A percentile compares a stretch with the other conserved stretches of the same genome.
phyloP scores from a whole-genome alignment of 1,140 invertebrate genomes.

The Neuroterus valhalla region DNA sequence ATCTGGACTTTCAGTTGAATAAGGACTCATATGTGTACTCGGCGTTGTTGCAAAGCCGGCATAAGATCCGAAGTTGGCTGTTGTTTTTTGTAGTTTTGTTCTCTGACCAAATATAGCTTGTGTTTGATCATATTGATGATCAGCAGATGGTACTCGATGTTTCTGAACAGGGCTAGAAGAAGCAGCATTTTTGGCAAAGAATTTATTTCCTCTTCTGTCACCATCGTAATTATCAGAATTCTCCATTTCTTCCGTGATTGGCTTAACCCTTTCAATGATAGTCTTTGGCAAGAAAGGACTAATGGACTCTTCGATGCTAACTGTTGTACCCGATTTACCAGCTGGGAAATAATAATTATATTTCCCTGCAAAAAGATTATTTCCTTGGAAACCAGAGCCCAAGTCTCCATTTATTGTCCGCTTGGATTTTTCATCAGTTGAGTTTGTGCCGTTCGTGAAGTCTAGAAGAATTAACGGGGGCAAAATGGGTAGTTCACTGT shows the following conservation, averaged over 20 bases:
- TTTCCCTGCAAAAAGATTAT: conserved; percentile 61
- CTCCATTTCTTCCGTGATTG: conserved; percentile 52
- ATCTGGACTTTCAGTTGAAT: conserved; percentile 38
- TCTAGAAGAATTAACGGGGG: conserved; percentile 70
- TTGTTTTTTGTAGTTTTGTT: conserved; percentile 60
- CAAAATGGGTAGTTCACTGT: conserved; percentile 60
- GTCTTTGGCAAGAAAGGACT: conserved; percentile 69
- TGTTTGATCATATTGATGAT: background rate
- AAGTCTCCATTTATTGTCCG: conserved; percentile 65
- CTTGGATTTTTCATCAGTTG: conserved; percentile 68
- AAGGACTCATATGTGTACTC: conserved; percentile 22
- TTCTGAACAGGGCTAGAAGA: conserved; percentile 24
- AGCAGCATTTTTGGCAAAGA: background rate
- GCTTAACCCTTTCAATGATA: conserved; percentile 64
- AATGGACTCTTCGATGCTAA: conserved; percentile 72
- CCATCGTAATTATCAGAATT: conserved; percentile 5
- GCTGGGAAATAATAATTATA: conserved; percentile 71
- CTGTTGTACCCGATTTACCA: conserved; percentile 68
- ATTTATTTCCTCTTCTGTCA: background rate
- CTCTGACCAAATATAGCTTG: conserved; percentile 60
- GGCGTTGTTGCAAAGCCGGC: conserved; percentile 43
- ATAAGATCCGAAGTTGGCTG: conserved; percentile 42
- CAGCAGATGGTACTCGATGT: conserved; percentile 32
- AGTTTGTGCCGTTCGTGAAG: conserved; percentile 61
- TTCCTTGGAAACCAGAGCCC: conserved; percentile 67